Conservation (phyloP, 2,797 vertebrate species). For the Mormyrus proboscirostris region DNA sequence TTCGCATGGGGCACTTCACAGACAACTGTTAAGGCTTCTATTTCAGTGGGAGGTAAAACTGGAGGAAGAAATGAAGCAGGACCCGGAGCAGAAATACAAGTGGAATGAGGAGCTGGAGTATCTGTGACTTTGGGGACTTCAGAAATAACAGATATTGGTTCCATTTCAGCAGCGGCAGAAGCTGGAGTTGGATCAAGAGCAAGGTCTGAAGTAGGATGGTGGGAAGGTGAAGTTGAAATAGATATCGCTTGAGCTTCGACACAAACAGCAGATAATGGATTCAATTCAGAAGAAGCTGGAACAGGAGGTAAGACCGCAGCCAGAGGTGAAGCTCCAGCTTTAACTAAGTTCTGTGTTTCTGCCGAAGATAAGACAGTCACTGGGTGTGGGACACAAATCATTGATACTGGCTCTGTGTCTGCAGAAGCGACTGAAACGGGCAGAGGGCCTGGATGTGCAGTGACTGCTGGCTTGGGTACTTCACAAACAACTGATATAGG, state of each 20-base stretch:
- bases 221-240: neutral
- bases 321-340: constrained; percentile 32
- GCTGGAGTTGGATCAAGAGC: neutral
- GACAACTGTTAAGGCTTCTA: neutral
- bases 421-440: neutral
- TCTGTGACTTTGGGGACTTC: neutral
- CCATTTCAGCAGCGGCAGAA: neutral
- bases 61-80: neutral
- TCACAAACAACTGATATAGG: constrained; percentile 60
- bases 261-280: constrained; percentile 32
- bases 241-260: constrained; percentile 27
- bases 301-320: neutral
- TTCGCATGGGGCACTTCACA: constrained; percentile 5
- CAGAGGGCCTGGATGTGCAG: constrained; percentile 1
- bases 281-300: constrained; percentile 37
- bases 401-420: constrained; percentile 31
- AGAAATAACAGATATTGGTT: constrained; percentile 16
- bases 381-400: constrained; percentile 32
- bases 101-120: neutral
- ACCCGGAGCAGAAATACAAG: neutral
- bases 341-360: neutral
- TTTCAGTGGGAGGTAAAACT: constrained; percentile 15
- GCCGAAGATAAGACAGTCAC: constrained; percentile 38
- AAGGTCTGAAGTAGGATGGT: neutral
- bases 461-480: constrained; percentile 55